Evolutionary conservation across 92 coral and sea anemone species (phyloP).

Genomic region (Phenganax marumi): DNA sequence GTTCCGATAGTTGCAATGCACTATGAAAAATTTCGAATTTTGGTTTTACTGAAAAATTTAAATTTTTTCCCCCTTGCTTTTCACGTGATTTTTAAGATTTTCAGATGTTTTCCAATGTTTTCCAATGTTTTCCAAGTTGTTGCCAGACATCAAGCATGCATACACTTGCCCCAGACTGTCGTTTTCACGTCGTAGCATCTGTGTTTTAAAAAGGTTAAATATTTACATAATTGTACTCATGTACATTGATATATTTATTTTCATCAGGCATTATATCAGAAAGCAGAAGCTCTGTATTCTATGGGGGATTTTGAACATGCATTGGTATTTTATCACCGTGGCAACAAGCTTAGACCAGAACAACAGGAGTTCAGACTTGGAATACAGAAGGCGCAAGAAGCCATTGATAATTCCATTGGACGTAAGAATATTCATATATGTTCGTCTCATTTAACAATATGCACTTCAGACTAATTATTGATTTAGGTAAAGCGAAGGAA

Average conservation of each 20-base stretch:
- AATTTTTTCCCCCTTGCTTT: too few relatives aligned
- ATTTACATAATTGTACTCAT: background rate
- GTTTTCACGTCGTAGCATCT: too few relatives aligned
- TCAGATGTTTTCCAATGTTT: too few relatives aligned
- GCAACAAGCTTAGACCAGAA: constrained; percentile 87
- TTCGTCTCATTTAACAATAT: background rate
- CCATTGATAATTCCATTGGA: constrained; percentile 97
- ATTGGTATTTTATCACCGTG: constrained; percentile 86
- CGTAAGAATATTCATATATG: constrained; percentile 45
- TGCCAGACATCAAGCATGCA: too few relatives aligned
- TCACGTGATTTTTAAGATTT: too few relatives aligned
- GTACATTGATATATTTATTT: background rate
- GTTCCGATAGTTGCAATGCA: too few relatives aligned
- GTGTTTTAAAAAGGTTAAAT: too few relatives aligned
- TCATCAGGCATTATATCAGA: constrained; percentile 88
- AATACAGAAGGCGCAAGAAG: constrained; percentile 98
- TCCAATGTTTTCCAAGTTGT: too few relatives aligned
- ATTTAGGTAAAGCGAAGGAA: background rate
- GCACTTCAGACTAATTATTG: background rate
- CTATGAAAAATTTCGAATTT: too few relatives aligned
- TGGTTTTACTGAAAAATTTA: too few relatives aligned
- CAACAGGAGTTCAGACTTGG: constrained; percentile 91
- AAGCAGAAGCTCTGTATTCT: constrained; percentile 95
- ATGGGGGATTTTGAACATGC: constrained; percentile 99
- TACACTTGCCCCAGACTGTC: too few relatives aligned